These are phyloP conservation scores for Pygoscelis antarcticus DNA, from an alignment of 2,113 vertebrate species.

Conservation along the genomic window DNA sequence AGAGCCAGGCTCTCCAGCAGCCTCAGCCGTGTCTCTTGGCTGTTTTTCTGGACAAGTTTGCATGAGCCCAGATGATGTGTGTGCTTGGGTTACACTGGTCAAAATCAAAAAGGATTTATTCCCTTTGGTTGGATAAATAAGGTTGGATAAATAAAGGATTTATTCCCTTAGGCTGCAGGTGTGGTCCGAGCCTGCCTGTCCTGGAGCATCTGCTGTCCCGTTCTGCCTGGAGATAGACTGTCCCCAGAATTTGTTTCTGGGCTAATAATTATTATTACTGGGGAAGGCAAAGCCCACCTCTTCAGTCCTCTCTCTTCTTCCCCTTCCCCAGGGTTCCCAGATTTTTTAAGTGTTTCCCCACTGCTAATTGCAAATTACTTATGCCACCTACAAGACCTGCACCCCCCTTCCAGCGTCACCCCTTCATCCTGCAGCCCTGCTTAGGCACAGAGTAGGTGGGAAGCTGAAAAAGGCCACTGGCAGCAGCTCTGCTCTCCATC, in stretches of 20 bases:
- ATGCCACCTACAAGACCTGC: neutral
- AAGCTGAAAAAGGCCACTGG: neutral
- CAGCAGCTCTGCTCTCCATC: neutral
- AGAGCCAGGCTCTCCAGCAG: neutral
- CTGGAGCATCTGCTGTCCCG: neutral
- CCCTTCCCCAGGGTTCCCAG: neutral
- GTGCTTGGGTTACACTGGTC: neutral
- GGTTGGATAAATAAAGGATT: too few species aligned
- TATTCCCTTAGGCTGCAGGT: too few species aligned
- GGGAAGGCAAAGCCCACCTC: neutral
- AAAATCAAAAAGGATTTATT: neutral
- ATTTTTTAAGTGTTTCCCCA: neutral
- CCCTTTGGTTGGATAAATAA: too few species aligned
- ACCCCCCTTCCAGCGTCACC: neutral
- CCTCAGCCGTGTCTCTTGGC: accelerated
- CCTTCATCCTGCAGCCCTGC: neutral
- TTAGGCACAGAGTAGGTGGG: neutral
- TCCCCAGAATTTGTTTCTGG: neutral
- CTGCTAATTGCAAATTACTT: neutral
- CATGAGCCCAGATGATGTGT: accelerated
- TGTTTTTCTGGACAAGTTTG: neutral
- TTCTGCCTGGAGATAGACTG: neutral
- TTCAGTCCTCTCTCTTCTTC: neutral
- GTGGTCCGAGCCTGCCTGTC: neutral
- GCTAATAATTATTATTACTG: neutral